Evolutionary conservation across 2,797 vertebrate species (phyloP).

Genomic region (Poecilia picta): DNA sequence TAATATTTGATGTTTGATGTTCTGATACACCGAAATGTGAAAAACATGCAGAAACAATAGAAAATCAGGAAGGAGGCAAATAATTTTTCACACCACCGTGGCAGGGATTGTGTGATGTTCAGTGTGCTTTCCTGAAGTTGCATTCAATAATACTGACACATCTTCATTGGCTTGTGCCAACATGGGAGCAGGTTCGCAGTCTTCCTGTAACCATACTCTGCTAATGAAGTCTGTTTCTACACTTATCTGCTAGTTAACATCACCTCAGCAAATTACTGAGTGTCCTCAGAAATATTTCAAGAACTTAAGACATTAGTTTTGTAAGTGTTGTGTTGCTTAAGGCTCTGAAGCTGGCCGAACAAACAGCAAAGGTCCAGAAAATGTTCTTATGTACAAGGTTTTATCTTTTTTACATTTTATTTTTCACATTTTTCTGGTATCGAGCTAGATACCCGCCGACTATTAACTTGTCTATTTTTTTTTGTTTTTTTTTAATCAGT

Average conservation of each 20-base stretch:
- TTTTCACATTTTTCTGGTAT: neutral
- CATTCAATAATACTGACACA: neutral
- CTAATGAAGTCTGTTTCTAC: slow-evolving; percentile 1
- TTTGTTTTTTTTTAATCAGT: neutral
- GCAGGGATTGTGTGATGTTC: too few species aligned
- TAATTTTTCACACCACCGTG: too few species aligned
- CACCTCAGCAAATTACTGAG: neutral
- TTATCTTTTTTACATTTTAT: neutral
- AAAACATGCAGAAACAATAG: too few species aligned
- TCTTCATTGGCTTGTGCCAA: neutral
- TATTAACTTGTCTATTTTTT: neutral
- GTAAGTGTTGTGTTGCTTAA: neutral
- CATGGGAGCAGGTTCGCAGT: neutral
- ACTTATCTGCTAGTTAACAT: neutral
- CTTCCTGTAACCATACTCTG: neutral
- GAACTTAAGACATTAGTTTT: neutral
- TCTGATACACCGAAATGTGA: too few species aligned
- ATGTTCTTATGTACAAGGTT: neutral
- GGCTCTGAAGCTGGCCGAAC: neutral
- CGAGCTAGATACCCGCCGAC: neutral
- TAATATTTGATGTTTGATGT: too few species aligned
- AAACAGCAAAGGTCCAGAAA: neutral
- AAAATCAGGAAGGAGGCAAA: too few species aligned
- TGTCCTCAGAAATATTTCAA: neutral
- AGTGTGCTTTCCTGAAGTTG: neutral